Evolutionary conservation across 2,797 vertebrate genomes (phyloP).

Genomic region (Notolabrus celidotus): DNA sequence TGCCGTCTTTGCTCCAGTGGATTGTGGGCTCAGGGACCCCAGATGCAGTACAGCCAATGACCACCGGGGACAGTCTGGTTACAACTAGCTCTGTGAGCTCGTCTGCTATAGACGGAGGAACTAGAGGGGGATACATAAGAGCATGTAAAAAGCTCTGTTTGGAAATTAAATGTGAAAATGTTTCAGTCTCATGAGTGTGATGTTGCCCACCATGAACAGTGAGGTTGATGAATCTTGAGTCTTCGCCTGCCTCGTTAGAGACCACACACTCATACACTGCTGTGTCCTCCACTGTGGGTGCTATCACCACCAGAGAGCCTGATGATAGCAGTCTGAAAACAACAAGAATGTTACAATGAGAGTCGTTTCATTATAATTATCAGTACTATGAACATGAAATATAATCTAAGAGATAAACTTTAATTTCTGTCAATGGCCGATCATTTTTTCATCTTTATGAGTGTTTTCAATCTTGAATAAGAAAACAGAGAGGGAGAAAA

Average conservation of each 20-base stretch:
- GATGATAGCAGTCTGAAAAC: slow-evolving; percentile 91
- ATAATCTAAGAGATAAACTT: not conserved
- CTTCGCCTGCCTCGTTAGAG: slow-evolving; percentile 91
- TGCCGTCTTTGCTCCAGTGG: slow-evolving; percentile 94
- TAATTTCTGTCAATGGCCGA: not conserved
- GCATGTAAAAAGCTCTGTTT: not conserved
- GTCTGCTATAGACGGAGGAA: slow-evolving; percentile 96
- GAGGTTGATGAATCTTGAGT: slow-evolving; percentile 87
- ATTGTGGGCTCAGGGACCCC: slow-evolving; percentile 92
- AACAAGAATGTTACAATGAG: not conserved
- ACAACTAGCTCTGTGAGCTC: slow-evolving; percentile 91
- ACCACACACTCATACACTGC: slow-evolving; percentile 91
- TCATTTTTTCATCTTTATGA: not conserved
- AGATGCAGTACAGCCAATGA: slow-evolving; percentile 91
- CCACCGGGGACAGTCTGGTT: slow-evolving; percentile 87
- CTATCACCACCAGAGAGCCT: slow-evolving; percentile 94
- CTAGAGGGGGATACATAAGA: slow-evolving; percentile 71
- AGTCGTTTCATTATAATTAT: not conserved
- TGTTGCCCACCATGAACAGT: slow-evolving; percentile 90
- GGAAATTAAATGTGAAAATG: not conserved
- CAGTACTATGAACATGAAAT: not conserved
- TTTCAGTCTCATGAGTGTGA: too few species aligned
- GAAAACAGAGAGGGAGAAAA: slow-evolving; percentile 74
- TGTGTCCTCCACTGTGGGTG: slow-evolving; percentile 94
- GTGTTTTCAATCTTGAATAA: slow-evolving; percentile 8